phyloP scores from a whole-genome alignment of 1,140 invertebrate genomes.

The Bombus picipes region DNA sequence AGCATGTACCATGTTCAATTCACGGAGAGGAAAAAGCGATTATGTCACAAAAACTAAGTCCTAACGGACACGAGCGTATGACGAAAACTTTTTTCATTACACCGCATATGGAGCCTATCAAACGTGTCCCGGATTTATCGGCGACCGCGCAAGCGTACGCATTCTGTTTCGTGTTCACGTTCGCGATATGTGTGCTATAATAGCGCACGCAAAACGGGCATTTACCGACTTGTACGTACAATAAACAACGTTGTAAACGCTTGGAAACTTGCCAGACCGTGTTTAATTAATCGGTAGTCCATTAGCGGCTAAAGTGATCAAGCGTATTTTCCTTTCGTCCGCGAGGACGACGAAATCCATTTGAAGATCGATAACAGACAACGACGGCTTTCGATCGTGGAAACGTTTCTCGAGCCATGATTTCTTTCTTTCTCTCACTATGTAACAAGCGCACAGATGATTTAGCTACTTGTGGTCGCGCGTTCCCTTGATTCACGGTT shows the following conservation, averaged over 20 bases:
- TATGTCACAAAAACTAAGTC: neutral
- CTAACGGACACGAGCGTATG: too few relatives aligned
- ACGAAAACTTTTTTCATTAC: constrained; percentile 20
- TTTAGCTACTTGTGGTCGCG: neutral
- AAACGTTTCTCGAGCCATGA: neutral
- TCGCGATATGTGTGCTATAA: constrained; percentile 41
- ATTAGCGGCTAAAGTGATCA: constrained; percentile 56
- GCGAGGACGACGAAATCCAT: neutral
- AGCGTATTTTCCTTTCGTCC: constrained; percentile 57
- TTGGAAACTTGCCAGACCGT: constrained; percentile 56
- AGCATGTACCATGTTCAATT: too few relatives aligned
- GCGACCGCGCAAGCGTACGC: neutral
- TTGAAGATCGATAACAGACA: neutral
- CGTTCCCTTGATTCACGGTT: neutral
- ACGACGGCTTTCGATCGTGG: neutral
- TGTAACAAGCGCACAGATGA: neutral
- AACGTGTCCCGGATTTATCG: constrained; percentile 21
- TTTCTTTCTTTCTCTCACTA: neutral
- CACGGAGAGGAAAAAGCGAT: neutral
- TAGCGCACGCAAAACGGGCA: constrained; percentile 48
- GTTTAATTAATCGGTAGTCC: constrained; percentile 65
- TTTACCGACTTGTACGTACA: constrained; percentile 48
- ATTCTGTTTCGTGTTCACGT: neutral
- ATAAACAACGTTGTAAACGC: constrained; percentile 45
- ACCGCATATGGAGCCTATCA: neutral